phyloP scores from a whole-genome alignment of 2,888 invertebrate genomes.

The Drosophila atripex region DNA sequence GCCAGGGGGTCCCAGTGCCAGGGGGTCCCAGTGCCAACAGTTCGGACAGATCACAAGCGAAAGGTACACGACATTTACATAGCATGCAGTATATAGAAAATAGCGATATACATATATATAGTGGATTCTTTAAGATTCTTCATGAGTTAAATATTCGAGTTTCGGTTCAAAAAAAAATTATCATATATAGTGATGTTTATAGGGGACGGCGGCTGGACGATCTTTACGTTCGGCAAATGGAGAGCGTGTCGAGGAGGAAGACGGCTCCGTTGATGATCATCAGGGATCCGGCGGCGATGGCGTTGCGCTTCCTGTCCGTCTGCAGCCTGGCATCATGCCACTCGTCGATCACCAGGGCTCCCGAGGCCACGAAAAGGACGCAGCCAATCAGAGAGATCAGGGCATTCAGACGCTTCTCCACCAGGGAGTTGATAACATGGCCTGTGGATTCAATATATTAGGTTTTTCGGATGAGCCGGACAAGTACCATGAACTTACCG shows the following conservation, averaged over 20 bases:
- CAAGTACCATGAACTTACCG: constrained; percentile 60
- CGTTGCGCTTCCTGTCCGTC: constrained; percentile 80
- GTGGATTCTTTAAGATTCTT: constrained; percentile 1
- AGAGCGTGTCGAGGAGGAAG: constrained; percentile 81
- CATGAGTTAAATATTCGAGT: constrained; percentile 57
- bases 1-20: constrained; percentile 45
- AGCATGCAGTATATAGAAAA: constrained; percentile 48
- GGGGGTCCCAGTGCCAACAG: constrained; percentile 46
- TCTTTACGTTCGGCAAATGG: constrained; percentile 82
- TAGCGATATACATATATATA: neutral
- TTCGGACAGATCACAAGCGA: constrained; percentile 26
- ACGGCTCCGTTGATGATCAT: constrained; percentile 83
- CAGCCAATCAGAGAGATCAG: constrained; percentile 80
- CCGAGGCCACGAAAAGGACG: constrained; percentile 79
- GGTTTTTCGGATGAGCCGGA: neutral
- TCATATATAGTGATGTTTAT: neutral
- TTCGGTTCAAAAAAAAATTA: constrained; percentile 30
- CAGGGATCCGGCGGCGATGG: constrained; percentile 81
- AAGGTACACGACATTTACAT: constrained; percentile 25
- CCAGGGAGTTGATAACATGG: constrained; percentile 77
- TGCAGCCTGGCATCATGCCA: constrained; percentile 75
- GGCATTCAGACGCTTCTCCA: constrained; percentile 82
- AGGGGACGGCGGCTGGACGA: constrained; percentile 4
- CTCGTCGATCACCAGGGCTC: constrained; percentile 81
- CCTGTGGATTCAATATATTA: constrained; percentile 52